Percentiles rank a stretch among this genome's conserved stretches.
Conservation (phyloP, 2,113 vertebrate species). For the Elachura formosa region DNA sequence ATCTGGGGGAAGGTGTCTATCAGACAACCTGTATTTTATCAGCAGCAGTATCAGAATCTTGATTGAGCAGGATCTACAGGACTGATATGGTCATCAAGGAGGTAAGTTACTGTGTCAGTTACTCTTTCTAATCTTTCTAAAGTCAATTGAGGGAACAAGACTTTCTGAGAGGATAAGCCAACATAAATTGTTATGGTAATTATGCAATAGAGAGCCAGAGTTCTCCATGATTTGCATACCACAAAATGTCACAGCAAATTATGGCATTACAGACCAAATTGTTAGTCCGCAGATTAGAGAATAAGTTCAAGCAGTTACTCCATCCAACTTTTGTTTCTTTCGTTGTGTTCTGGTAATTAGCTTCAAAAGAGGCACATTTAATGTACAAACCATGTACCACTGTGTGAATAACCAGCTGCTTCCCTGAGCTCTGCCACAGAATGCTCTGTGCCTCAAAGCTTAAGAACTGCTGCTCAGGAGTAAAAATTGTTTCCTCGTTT, state of each 20-base stretch:
- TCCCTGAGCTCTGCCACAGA: not conserved
- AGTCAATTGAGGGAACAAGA: not conserved
- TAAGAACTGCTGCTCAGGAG: not conserved
- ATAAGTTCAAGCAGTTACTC: not conserved
- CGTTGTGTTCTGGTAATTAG: not conserved
- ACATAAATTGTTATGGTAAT: not conserved
- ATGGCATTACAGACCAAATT: not conserved
- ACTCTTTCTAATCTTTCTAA: not conserved
- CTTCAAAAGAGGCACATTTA: not conserved
- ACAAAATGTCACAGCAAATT: not conserved
- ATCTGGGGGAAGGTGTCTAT: not conserved
- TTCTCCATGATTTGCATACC: not conserved
- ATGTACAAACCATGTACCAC: not conserved
- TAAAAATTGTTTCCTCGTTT: not conserved
- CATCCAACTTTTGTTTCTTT: not conserved
- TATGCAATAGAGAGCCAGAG: not conserved
- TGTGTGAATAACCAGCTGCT: not conserved
- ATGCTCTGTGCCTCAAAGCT: not conserved
- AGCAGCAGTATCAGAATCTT: not conserved
- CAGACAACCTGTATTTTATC: not conserved
- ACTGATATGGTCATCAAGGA: not conserved
- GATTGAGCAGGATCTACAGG: not conserved
- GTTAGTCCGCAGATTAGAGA: not conserved
- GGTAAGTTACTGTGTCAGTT: not conserved
- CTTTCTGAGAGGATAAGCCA: not conserved